These are phyloP conservation scores for Xenus cinereus DNA, from an alignment of 2,113 vertebrate species.

Conservation along the genomic window DNA sequence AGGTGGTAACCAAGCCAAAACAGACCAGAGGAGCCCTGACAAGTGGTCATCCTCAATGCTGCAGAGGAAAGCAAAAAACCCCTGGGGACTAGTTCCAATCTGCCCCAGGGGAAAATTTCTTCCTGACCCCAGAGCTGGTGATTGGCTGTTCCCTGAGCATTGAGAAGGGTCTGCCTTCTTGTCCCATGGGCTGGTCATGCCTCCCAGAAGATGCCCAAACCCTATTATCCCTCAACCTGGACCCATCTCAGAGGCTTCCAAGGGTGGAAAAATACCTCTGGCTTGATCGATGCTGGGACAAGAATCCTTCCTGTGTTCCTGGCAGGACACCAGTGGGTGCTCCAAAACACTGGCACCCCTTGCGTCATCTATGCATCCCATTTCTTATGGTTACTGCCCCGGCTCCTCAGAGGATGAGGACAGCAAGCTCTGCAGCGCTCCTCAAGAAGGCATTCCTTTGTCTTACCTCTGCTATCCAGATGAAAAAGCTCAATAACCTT, in stretches of 20 bases:
- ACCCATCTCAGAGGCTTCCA: neutral
- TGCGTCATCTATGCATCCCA: neutral
- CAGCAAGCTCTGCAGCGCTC: neutral
- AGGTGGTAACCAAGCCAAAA: neutral
- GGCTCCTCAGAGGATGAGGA: neutral
- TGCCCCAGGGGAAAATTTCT: neutral
- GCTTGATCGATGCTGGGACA: fast-evolving
- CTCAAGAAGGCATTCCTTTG: neutral
- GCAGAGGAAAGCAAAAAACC: neutral
- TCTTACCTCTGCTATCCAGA: neutral
- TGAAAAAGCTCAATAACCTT: neutral
- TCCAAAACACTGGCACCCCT: neutral
- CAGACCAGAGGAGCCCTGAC: neutral
- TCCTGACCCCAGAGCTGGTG: neutral
- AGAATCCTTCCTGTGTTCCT: neutral
- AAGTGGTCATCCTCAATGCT: fast-evolving
- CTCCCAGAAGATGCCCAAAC: neutral
- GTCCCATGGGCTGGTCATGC: neutral
- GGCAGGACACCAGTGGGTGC: neutral
- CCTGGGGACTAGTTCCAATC: too few relatives aligned
- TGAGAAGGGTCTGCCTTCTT: neutral
- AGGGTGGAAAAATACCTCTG: neutral
- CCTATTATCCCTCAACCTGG: neutral
- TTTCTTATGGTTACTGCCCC: neutral
- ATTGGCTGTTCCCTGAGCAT: neutral